Evolutionary conservation across 2,113 vertebrate species (phyloP).

Genomic region (Chinchilla lanigera): DNA sequence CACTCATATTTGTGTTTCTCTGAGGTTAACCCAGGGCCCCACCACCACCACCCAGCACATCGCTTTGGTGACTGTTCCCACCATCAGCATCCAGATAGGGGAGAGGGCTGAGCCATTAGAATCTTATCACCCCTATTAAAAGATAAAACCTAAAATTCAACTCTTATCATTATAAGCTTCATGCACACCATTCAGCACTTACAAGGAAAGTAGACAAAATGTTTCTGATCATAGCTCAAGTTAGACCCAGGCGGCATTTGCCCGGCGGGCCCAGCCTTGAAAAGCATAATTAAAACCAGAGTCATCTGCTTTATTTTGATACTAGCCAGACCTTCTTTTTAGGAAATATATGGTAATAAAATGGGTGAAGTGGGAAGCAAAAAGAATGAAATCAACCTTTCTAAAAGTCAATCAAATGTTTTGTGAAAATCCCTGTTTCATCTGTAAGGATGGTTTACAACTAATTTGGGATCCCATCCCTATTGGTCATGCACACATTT

Average conservation of each 20-base stretch:
- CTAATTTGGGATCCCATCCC: background rate
- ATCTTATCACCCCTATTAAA: slow-evolving; percentile 80
- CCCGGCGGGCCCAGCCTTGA: slow-evolving; percentile 41
- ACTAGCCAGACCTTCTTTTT: slow-evolving; percentile 75
- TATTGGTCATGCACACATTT: background rate
- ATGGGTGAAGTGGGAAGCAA: slow-evolving; percentile 68
- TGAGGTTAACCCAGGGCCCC: slow-evolving; percentile 80
- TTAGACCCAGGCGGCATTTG: slow-evolving; percentile 30
- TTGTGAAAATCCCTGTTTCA: slow-evolving; percentile 39
- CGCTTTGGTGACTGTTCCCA: slow-evolving; percentile 73
- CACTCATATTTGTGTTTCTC: slow-evolving; percentile 83
- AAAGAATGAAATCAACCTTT: slow-evolving; percentile 71
- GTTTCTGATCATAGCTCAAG: slow-evolving; percentile 55
- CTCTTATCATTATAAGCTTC: slow-evolving; percentile 72
- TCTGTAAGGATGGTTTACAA: background rate
- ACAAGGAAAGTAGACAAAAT: slow-evolving; percentile 50
- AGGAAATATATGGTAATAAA: slow-evolving; percentile 79
- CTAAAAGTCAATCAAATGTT: slow-evolving; percentile 58
- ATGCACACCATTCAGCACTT: slow-evolving; percentile 58
- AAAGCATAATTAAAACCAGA: slow-evolving; percentile 79
- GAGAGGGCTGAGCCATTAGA: slow-evolving; percentile 64
- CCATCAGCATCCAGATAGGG: slow-evolving; percentile 73
- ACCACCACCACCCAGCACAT: slow-evolving; percentile 59
- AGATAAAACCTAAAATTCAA: slow-evolving; percentile 80
- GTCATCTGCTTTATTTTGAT: slow-evolving; percentile 68